A percentile compares a stretch with the other conserved stretches of the same genome.
These are phyloP conservation scores for Dallia pectoralis DNA, from an alignment of 2,797 vertebrate genomes.

Conservation along the genomic window DNA sequence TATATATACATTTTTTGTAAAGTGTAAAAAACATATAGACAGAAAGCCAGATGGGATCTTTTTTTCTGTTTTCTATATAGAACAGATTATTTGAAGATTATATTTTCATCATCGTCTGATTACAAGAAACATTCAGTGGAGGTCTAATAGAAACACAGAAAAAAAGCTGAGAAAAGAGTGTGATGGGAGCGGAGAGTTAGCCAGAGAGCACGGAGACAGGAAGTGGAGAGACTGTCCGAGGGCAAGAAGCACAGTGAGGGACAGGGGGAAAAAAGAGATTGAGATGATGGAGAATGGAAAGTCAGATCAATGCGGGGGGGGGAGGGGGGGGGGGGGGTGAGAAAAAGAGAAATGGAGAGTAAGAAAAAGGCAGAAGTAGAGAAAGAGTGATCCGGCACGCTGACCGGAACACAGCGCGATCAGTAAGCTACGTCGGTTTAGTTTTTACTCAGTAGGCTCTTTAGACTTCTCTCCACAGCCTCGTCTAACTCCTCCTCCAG, in stretches of 20 bases:
- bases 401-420: not conserved
- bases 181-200: conserved; percentile 29
- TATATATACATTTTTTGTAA: conserved; percentile 69
- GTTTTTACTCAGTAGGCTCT: conserved; percentile 93
- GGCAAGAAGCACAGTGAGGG: conserved; percentile 1
- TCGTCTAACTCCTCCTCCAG: conserved; percentile 97
- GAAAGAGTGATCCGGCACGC: conserved; percentile 62
- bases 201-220: not conserved
- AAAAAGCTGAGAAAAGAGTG: conserved; percentile 32
- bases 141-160: conserved; percentile 56
- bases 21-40: conserved; percentile 59
- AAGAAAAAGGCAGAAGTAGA: not conserved
- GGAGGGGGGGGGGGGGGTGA: conserved; percentile 50
- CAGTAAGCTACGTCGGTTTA: conserved; percentile 65
- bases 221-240: conserved; percentile 51
- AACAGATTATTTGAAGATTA: conserved; percentile 69
- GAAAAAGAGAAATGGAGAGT: conserved; percentile 39
- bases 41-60: conserved; percentile 53
- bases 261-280: conserved; percentile 34
- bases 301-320: conserved; percentile 49
- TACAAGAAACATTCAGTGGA: conserved; percentile 74
- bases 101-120: conserved; percentile 65
- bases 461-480: conserved; percentile 94
- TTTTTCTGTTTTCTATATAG: conserved; percentile 57
- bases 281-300: conserved; percentile 36